Conservation (phyloP, 2,113 vertebrate genomes). For the Cryptomyrus ogoouensis region DNA sequence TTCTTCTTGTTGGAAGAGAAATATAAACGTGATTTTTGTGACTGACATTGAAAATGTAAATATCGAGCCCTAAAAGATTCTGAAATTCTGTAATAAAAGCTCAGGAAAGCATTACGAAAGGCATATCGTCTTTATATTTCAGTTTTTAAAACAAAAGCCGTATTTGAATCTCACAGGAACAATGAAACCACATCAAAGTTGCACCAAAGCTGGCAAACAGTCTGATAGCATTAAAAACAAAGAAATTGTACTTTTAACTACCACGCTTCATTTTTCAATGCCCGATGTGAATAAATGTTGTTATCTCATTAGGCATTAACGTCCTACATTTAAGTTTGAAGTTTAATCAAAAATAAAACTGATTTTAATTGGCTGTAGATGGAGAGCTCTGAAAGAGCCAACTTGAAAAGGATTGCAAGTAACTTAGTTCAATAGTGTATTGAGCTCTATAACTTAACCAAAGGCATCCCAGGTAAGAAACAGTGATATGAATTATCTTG, state of each 20-base stretch:
- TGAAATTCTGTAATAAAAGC: background rate
- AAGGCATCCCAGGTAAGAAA: background rate
- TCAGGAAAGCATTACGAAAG: background rate
- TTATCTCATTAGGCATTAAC: background rate
- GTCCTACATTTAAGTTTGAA: background rate
- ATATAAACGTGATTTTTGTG: too few species aligned
- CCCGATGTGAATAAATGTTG: background rate
- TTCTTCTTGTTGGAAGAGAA: too few species aligned
- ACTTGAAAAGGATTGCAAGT: background rate
- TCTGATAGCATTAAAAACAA: background rate
- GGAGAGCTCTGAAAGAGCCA: background rate
- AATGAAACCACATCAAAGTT: constrained; percentile 13
- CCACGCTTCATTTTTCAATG: background rate
- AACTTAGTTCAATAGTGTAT: background rate
- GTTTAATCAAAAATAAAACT: background rate
- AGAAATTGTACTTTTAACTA: background rate
- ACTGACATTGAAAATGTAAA: background rate
- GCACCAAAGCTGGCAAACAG: background rate
- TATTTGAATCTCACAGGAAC: background rate
- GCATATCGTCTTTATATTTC: background rate
- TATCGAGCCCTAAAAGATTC: background rate
- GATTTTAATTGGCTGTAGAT: background rate
- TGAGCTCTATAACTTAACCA: background rate
- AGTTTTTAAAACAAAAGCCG: background rate
- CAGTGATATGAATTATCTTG: background rate